A percentile compares a stretch with the other conserved stretches of the same genome.
Evolutionary conservation across 2,113 vertebrate genomes (phyloP).

Genomic region (Gobius niger): DNA sequence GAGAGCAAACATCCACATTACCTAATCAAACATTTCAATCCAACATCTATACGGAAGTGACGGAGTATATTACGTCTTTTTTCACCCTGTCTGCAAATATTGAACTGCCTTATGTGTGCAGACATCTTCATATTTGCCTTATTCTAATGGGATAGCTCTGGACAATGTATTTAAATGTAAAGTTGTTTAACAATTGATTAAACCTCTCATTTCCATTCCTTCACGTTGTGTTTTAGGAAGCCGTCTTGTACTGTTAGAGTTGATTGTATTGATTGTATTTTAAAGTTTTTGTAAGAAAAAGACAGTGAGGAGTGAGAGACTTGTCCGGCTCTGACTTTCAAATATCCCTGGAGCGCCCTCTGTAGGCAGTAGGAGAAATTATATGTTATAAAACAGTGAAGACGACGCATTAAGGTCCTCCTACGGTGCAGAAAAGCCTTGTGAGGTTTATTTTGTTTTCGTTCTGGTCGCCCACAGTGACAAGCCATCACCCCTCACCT

Average conservation of each 20-base stretch:
- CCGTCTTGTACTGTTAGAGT: neutral
- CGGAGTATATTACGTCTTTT: neutral
- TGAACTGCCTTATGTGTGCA: neutral
- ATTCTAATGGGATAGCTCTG: neutral
- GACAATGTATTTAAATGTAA: neutral
- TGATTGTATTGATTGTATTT: no score
- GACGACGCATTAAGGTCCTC: no score
- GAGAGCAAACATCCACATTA: neutral
- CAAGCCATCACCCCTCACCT: slow-evolving; percentile 43
- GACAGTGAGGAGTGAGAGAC: no score
- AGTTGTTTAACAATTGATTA: neutral
- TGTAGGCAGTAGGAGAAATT: no score
- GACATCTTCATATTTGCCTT: neutral
- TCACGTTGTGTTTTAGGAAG: neutral
- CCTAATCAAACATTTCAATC: neutral
- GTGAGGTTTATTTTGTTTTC: neutral
- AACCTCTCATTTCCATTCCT: neutral
- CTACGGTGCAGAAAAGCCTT: no score
- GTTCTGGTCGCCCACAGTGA: slow-evolving; percentile 30
- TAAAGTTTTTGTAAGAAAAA: no score
- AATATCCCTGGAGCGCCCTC: no score
- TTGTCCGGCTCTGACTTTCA: no score
- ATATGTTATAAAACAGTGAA: no score
- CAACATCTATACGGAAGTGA: neutral
- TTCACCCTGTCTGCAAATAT: neutral